These are phyloP conservation scores for Aphelenchoides fujianensis DNA, from an alignment of 1,140 invertebrate species.

Conservation along the genomic window DNA sequence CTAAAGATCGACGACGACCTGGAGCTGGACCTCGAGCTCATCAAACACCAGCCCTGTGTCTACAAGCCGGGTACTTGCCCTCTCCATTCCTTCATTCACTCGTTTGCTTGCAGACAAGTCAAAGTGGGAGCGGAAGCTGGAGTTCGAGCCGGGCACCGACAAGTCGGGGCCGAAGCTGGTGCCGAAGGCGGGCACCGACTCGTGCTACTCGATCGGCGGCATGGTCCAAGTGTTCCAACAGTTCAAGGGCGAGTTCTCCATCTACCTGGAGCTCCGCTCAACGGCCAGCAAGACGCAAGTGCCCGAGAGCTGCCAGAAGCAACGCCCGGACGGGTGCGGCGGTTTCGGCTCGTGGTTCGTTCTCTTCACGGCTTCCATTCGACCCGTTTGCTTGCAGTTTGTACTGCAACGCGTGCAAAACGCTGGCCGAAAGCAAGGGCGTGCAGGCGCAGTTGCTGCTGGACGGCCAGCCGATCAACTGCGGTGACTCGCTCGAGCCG, in stretches of 20 bases:
- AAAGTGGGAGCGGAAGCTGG: conserved; percentile 59
- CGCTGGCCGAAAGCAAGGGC: conserved; percentile 48
- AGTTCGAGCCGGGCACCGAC: conserved; percentile 59
- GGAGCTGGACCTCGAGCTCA: conserved; percentile 53
- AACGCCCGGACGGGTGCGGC: conserved; percentile 56
- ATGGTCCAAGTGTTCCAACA: conserved; percentile 35
- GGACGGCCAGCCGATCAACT: conserved; percentile 58
- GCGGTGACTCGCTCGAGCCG: conserved; percentile 50
- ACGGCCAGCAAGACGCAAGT: conserved; percentile 58
- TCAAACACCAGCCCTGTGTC: conserved; percentile 59
- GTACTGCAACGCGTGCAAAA: conserved; percentile 61
- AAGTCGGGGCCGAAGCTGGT: conserved; percentile 51
- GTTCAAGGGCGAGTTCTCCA: conserved; percentile 61
- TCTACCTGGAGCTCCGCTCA: conserved; percentile 56
- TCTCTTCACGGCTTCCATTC: no score
- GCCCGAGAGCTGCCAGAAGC: conserved; percentile 56
- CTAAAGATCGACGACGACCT: conserved; percentile 55
- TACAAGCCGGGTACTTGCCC: conserved; percentile 45
- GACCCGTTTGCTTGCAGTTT: no score
- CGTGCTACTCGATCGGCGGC: conserved; percentile 51
- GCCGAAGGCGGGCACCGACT: conserved; percentile 27
- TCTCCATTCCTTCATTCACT: conserved; percentile 10
- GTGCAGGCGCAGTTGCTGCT: conserved; percentile 58
- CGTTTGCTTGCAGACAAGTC: conserved; percentile 48
- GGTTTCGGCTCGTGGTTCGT: conserved; percentile 58